Evolutionary conservation across 2,797 vertebrate species (phyloP).

Genomic region (Taenioides sp.): DNA sequence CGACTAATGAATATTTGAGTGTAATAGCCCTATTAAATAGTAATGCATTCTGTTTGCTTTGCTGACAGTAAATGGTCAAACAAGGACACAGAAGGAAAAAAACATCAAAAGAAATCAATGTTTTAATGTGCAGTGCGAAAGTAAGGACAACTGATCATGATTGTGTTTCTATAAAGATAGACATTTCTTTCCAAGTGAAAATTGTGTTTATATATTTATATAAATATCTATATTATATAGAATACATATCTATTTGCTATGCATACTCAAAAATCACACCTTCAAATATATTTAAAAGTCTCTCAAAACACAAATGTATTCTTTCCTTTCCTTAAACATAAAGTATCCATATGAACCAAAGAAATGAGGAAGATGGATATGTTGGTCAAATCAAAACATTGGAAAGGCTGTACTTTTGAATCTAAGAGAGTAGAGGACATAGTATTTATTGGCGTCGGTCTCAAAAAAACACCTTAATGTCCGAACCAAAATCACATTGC

Average conservation of each 20-base stretch:
- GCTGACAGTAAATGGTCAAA: slow-evolving; percentile 21
- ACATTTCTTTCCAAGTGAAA: slow-evolving; percentile 83
- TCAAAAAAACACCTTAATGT: slow-evolving; percentile 69
- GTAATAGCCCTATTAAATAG: slow-evolving; percentile 12
- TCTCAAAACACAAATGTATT: slow-evolving; percentile 79
- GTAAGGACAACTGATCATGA: slow-evolving; percentile 82
- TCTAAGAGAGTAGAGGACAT: slow-evolving; percentile 62
- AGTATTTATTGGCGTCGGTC: slow-evolving; percentile 56
- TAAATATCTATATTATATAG: slow-evolving; percentile 86
- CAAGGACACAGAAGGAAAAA: slow-evolving; percentile 57
- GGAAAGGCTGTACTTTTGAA: slow-evolving; percentile 71
- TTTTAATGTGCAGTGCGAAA: slow-evolving; percentile 85
- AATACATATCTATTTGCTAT: slow-evolving; percentile 86
- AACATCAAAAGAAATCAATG: slow-evolving; percentile 74
- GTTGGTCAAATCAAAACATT: slow-evolving; percentile 68
- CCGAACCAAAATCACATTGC: slow-evolving; percentile 72
- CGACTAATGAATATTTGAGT: slow-evolving; percentile 1
- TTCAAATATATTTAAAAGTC: slow-evolving; percentile 83
- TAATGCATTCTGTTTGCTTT: slow-evolving; percentile 1
- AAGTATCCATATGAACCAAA: slow-evolving; percentile 72
- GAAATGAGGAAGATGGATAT: slow-evolving; percentile 66
- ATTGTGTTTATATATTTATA: slow-evolving; percentile 82
- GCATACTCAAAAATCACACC: slow-evolving; percentile 83
- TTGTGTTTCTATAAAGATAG: slow-evolving; percentile 84
- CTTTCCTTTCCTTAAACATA: slow-evolving; percentile 74